phyloP scores from a whole-genome alignment of 2,113 vertebrate genomes.

The Sinocyclocheilus anophthalmus region DNA sequence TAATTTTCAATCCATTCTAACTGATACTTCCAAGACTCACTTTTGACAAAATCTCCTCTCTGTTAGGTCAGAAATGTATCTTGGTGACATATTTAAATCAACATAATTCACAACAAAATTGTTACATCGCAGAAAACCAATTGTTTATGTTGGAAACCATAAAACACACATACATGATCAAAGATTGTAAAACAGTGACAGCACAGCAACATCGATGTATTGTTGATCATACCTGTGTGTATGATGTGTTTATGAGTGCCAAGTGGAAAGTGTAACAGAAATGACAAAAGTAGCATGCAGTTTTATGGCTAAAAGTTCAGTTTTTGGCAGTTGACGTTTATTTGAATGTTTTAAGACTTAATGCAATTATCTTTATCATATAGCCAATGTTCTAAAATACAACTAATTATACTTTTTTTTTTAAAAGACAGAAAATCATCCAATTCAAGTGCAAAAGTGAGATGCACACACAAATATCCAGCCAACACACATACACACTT shows the following conservation, averaged over 20 bases:
- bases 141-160: background rate
- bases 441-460: background rate
- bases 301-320: background rate
- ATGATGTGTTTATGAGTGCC: background rate
- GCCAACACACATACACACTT: slow-evolving; percentile 3
- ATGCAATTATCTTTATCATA: background rate
- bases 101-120: background rate
- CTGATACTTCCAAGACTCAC: background rate
- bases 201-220: background rate
- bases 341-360: background rate
- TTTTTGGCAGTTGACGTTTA: background rate
- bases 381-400: background rate
- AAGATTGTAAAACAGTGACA: background rate
- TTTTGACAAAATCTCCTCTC: background rate
- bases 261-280: background rate
- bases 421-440: background rate
- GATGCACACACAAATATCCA: background rate
- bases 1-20: too few relatives aligned
- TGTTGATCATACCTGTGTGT: background rate
- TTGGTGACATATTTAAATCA: background rate
- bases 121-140: background rate
- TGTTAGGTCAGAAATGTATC: background rate
- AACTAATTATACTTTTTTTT: background rate
- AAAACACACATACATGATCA: background rate
- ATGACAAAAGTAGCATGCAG: background rate